Base-by-base conservation (phyloP, 2,888 invertebrate species). In the Aleiodes alternator region DNA sequence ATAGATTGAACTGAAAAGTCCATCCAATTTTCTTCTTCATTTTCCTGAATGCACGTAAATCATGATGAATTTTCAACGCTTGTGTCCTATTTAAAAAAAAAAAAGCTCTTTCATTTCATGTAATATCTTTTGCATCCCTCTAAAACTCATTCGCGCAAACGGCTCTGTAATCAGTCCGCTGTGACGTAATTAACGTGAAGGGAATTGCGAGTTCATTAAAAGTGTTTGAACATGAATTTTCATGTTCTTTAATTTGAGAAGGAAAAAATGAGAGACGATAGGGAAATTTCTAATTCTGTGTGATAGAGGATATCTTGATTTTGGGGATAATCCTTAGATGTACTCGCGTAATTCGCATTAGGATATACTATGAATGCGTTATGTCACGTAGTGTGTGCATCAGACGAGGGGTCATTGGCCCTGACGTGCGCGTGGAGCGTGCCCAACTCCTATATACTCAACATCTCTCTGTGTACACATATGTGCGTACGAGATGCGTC, bases 391-490 rank as follows among this genome's bases (percentile, higher is more conserved):
- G 73, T 66, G 66, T 66, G 66, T 70, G 73, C 51, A 55, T 55
- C 56, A 69, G 78, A 76, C 80, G 78, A 78, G 84, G 79, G 87
- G 87, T 88, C 86, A 83, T 84, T 86, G 86, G 83, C 87, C 86
- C 86, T 84, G 86, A 84, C 86, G 86, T 83, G 86, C 81, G 86
- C 86, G 84, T 78, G 81, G 80, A 87, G 85, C 87, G 83, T 87
- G 85, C 84, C 86, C 84, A 85, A 84, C 84, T 76, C 75, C 75
- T 71, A 71, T 75, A 70, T 73, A 73, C 76, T 64, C 69, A 72
- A 53, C 66, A 69, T 72, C 61, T 75, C 53, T 73, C 51, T 72
- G 75, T 23, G 61, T 71, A 48, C 76, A 73, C 74, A 76, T 73
- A 66, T 75, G 69, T 66, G 34, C 43, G 57, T 61, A 38, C 71